phyloP scores from a whole-genome alignment of 1,140 invertebrate genomes.

The Thrips palmi region DNA sequence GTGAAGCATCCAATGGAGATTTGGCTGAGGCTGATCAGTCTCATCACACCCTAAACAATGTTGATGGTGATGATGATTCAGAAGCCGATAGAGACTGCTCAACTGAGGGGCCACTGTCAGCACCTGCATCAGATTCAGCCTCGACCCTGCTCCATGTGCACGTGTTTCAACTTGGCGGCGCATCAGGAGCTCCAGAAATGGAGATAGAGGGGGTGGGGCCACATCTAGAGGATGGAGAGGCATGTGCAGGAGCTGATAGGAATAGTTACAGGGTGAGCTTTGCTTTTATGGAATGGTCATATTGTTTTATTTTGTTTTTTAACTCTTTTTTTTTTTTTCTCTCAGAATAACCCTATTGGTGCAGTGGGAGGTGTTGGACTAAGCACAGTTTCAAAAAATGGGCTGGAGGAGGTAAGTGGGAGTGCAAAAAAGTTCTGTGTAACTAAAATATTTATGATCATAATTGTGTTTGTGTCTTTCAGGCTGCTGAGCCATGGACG shows the following conservation, averaged over 20 bases:
- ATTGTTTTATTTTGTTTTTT: too few species aligned
- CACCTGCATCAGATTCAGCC: background rate
- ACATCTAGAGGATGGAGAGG: too few species aligned
- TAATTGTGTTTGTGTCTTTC: too few species aligned
- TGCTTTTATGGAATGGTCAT: too few species aligned
- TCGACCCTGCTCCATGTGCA: background rate
- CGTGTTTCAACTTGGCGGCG: background rate
- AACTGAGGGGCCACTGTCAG: background rate
- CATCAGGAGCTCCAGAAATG: background rate
- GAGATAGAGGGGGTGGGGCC: background rate
- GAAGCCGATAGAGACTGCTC: conserved; percentile 4
- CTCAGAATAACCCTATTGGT: too few species aligned
- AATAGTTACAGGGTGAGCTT: too few species aligned
- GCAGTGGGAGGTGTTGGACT: too few species aligned
- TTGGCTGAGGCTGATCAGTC: conserved; percentile 11
- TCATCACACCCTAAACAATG: background rate
- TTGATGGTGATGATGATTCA: conserved; percentile 1
- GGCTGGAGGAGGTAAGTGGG: background rate
- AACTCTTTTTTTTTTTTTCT: too few species aligned
- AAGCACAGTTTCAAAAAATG: too few species aligned
- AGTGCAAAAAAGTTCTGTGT: conserved; percentile 2
- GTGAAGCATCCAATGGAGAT: conserved; percentile 8
- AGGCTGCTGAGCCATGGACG: too few species aligned
- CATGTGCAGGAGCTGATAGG: too few species aligned
- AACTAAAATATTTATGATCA: too few species aligned